Base-by-base conservation (phyloP, 2,797 vertebrate genomes). In the Tadarida brasiliensis region DNA sequence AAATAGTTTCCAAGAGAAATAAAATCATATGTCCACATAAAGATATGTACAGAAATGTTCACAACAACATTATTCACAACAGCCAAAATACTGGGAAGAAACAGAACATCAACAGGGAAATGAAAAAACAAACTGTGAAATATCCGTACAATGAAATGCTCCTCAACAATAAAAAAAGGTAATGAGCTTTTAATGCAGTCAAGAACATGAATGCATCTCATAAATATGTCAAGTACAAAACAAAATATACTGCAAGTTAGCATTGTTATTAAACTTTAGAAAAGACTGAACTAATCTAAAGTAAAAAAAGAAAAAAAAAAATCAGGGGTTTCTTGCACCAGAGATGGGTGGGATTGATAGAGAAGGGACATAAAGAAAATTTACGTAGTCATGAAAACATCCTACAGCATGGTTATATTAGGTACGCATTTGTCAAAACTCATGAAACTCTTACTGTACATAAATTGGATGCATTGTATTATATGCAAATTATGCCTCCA, bases 401-500 rank as follows among this genome's bases (percentile, higher is more conserved):
- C 10, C 5, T 30, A 5, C 63, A 16, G 47, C 3, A 87, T 82
- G 10, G 14, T 51, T 44, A 26, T 6, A 71, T 1, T 4, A 0
- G 6, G 5, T 33, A n/a, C 3, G 24, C 0, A 28, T 87, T 87
- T 51, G 11, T 68, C 24, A 90, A 92, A 88, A 70, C 6, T 35
- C 8, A 16, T 14, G 90, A 8, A 76, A 61, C 0, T 70, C 15
- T 71, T 77, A 87, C 1, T 20, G 63, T 20, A 51, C 4, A 61
- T 71, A 49, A 74, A 86, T 71, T 56, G 12, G 15, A 56, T 67
- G 14, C 1, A 61, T 47, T 39, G 70, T 33, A 9, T 63, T 93
- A 20, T 74, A 67, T 80, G 19, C 39, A 92, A 91, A 92, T 81
- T 96, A 67, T 76, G 39, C 4, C 11, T 92, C 5, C 11, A 65